phyloP scores from a whole-genome alignment of 37 sponge, comb jelly and placozoan species.

The Diacarnus erythraeanus region DNA sequence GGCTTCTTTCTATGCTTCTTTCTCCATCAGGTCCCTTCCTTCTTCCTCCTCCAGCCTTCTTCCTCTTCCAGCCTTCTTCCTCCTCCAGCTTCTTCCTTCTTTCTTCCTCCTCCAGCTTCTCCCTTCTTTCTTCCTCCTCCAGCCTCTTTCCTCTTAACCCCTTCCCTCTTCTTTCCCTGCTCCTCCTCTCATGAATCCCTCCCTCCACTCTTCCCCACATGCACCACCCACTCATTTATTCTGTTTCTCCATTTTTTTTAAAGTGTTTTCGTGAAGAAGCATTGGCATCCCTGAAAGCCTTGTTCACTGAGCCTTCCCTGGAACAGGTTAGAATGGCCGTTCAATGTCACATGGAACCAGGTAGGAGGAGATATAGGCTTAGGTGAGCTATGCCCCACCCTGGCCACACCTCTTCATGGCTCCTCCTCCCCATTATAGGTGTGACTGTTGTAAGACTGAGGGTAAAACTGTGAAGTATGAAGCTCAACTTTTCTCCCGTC shows the following conservation, averaged over 20 bases:
- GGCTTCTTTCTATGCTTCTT: not conserved
- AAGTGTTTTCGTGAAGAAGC: not conserved
- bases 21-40: not conserved
- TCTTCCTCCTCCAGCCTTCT: not conserved
- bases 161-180: not conserved
- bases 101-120: not conserved
- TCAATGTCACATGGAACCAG: not conserved
- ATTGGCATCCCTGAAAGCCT: not conserved
- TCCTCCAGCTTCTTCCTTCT: not conserved
- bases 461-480: not conserved
- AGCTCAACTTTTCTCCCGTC: slow-evolving; percentile 6
- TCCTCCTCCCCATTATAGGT: not conserved
- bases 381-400: too few relatives aligned
- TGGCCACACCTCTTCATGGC: too few relatives aligned
- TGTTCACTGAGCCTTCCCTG: not conserved
- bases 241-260: not conserved
- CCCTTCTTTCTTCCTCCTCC: not conserved
- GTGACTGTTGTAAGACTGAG: slow-evolving; percentile 19
- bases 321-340: not conserved
- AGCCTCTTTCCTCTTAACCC: not conserved
- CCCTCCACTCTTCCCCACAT: not conserved
- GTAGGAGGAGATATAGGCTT: too few relatives aligned
- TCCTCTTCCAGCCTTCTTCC: not conserved
- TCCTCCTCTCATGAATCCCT: not conserved
- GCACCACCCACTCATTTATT: not conserved